Conservation (phyloP, 1,140 invertebrate species). For the Drosophila carrolli region DNA sequence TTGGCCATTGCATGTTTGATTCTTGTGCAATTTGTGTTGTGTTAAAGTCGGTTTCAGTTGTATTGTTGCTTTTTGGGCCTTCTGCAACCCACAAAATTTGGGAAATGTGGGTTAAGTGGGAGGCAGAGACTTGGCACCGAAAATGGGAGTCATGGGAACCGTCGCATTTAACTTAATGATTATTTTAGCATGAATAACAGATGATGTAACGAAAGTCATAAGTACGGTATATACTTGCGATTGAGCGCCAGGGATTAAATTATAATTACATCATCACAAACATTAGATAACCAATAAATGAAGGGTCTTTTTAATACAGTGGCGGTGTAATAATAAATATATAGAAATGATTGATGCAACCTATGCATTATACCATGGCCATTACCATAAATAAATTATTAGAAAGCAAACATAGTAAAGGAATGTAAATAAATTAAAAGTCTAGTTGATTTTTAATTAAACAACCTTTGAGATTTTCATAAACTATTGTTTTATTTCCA, state of each 20-base stretch:
- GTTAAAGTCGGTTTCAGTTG: slow-evolving; percentile 22
- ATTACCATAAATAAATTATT: too few species aligned
- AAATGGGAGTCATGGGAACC: slow-evolving; percentile 23
- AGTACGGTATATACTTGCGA: neutral
- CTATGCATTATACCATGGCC: too few species aligned
- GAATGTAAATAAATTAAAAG: too few species aligned
- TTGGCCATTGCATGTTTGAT: slow-evolving; percentile 53
- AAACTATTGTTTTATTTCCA: neutral
- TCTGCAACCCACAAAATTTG: neutral
- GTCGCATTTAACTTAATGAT: slow-evolving; percentile 2
- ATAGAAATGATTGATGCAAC: too few species aligned
- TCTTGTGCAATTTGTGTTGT: slow-evolving; percentile 57
- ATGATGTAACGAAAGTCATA: slow-evolving; percentile 1
- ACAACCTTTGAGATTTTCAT: neutral
- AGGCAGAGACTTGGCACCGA: slow-evolving; percentile 25
- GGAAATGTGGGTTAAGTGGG: slow-evolving; percentile 32
- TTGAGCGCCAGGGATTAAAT: neutral
- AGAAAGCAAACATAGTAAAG: too few species aligned
- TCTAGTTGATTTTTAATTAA: neutral
- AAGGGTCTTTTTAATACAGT: too few species aligned
- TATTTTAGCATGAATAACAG: slow-evolving; percentile 7
- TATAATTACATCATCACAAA: too few species aligned
- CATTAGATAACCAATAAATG: too few species aligned
- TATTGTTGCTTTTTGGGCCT: neutral
- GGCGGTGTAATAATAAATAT: too few species aligned